phyloP scores from a whole-genome alignment of 2,797 vertebrate genomes.

The Molossus alvarezi region DNA sequence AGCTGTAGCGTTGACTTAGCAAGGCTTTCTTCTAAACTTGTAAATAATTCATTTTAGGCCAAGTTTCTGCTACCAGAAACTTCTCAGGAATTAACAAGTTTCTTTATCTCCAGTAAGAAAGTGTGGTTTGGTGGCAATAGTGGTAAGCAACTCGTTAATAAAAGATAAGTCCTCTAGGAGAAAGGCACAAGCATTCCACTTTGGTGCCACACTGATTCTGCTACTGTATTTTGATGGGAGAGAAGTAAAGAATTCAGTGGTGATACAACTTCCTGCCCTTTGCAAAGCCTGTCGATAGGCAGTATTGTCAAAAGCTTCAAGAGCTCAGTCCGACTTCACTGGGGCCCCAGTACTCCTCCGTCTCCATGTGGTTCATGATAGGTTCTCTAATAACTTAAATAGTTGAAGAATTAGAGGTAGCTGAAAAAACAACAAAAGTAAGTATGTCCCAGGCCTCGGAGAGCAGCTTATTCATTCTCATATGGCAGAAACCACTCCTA shows the following conservation, averaged over 20 bases:
- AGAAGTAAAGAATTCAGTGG: conserved; percentile 53
- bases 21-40: conserved; percentile 81
- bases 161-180: conserved; percentile 72
- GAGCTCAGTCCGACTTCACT: conserved; percentile 41
- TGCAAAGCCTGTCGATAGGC: conserved; percentile 18
- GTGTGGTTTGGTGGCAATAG: conserved; percentile 51
- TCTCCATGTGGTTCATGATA: conserved; percentile 35
- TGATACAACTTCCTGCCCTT: conserved; percentile 17
- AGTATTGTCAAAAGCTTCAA: conserved; percentile 34
- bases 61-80: conserved; percentile 81
- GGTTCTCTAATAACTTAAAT: conserved; percentile 67
- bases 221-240: conserved; percentile 45
- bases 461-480: neutral
- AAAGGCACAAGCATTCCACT: conserved; percentile 48
- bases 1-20: conserved; percentile 82
- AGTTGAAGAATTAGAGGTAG: conserved; percentile 47
- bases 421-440: neutral
- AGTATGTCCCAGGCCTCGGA: neutral
- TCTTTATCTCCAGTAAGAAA: conserved; percentile 73
- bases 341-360: conserved; percentile 13
- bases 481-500: neutral
- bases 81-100: conserved; percentile 79
- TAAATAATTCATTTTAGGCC: conserved; percentile 84
- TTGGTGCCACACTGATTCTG: conserved; percentile 40
- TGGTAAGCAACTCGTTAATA: conserved; percentile 75